Conservation (phyloP, 2,113 vertebrate species). For the Tichodroma muraria region DNA sequence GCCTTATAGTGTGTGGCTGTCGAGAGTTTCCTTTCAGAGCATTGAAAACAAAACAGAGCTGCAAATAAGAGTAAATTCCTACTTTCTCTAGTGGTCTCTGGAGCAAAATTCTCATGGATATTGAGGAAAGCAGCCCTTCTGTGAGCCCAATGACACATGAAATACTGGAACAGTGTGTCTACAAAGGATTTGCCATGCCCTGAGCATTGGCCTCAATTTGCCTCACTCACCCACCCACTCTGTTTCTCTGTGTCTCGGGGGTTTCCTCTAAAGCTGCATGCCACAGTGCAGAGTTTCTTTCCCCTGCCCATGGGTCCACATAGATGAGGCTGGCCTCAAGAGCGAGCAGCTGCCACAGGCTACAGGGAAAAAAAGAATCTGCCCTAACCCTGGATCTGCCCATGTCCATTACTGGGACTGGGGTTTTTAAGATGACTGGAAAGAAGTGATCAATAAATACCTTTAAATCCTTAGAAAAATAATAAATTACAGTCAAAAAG, state of each 20-base stretch:
- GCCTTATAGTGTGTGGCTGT: not conserved
- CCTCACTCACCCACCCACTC: not conserved
- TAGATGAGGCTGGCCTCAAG: not conserved
- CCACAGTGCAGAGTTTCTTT: not conserved
- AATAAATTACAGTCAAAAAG: not conserved
- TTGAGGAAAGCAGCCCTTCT: not conserved
- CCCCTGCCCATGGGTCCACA: not conserved
- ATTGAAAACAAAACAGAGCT: not conserved
- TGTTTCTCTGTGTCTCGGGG: not conserved
- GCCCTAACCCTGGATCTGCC: not conserved
- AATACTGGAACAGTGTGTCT: not conserved
- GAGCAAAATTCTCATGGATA: not conserved
- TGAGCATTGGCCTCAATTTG: not conserved
- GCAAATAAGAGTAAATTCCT: constrained; percentile 8
- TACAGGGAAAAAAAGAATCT: not conserved
- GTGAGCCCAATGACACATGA: fast-evolving
- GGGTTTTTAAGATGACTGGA: not conserved
- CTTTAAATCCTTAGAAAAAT: not conserved
- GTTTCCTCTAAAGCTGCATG: not conserved
- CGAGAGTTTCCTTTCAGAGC: not conserved
- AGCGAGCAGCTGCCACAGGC: not conserved
- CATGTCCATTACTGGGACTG: not conserved
- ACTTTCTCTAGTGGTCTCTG: not conserved
- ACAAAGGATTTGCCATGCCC: not conserved
- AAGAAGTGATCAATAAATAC: not conserved